Conservation (phyloP, 2,888 invertebrate genomes). For the Thera britannica region DNA sequence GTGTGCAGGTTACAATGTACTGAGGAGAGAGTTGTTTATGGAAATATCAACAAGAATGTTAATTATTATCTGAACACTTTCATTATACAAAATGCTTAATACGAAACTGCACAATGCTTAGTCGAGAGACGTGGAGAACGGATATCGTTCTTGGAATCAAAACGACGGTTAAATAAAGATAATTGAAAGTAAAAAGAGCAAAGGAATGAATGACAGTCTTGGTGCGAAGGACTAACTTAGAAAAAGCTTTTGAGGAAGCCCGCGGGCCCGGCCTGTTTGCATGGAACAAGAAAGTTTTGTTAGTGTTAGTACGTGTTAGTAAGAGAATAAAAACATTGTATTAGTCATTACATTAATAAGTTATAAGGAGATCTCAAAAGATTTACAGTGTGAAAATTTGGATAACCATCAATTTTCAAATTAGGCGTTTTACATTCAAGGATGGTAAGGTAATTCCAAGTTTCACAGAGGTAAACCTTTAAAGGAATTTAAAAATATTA, state of each 20-base stretch:
- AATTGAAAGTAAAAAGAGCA: constrained; percentile 70
- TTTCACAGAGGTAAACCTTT: not conserved
- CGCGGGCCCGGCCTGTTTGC: constrained; percentile 93
- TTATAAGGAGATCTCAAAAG: not conserved
- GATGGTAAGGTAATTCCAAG: not conserved
- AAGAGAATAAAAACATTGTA: not conserved
- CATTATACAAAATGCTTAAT: constrained; percentile 74
- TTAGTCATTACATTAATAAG: not conserved
- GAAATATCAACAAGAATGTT: constrained; percentile 58
- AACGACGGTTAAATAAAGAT: constrained; percentile 69
- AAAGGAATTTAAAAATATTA: not conserved
- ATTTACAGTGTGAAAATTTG: not conserved
- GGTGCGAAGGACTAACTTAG: constrained; percentile 87
- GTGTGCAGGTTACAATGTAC: constrained; percentile 75
- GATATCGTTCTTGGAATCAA: constrained; percentile 64
- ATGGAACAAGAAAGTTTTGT: constrained; percentile 67
- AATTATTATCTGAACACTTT: constrained; percentile 81
- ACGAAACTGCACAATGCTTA: constrained; percentile 74
- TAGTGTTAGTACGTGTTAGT: constrained; percentile 46
- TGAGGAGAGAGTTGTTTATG: constrained; percentile 58
- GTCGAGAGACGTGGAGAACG: constrained; percentile 69
- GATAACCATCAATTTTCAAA: not conserved
- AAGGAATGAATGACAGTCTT: constrained; percentile 82
- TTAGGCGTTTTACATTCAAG: not conserved
- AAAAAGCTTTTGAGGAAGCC: constrained; percentile 98